Percentiles rank a stretch among this genome's conserved stretches.
These are phyloP conservation scores for Asarcornis scutulata DNA, from an alignment of 2,113 vertebrate genomes.

Conservation along the genomic window DNA sequence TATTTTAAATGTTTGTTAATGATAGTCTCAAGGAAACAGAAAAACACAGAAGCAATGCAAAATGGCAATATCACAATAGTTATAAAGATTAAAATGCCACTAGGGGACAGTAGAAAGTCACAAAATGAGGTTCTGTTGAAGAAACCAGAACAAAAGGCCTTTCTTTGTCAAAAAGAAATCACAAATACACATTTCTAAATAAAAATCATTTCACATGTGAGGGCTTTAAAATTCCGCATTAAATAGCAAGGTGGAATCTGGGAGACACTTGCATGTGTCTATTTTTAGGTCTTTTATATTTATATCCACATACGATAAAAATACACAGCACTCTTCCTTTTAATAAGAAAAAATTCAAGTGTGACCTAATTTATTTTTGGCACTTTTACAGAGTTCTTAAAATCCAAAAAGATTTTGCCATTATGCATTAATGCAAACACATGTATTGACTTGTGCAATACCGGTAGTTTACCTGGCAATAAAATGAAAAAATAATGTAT, in stretches of 20 bases:
- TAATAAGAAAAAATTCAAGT: constrained; percentile 68
- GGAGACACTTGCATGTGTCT: constrained; percentile 57
- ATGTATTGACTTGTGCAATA: constrained; percentile 13
- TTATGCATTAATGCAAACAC: background rate
- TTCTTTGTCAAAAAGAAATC: constrained; percentile 82
- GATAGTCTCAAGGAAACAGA: constrained; percentile 82
- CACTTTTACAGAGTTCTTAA: constrained; percentile 59
- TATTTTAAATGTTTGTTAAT: constrained; percentile 91
- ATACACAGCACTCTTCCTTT: constrained; percentile 45
- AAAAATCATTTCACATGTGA: constrained; percentile 62
- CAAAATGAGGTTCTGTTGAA: constrained; percentile 81
- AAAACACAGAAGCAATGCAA: constrained; percentile 68
- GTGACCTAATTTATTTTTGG: constrained; percentile 61
- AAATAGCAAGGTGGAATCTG: constrained; percentile 34
- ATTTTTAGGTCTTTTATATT: constrained; percentile 62
- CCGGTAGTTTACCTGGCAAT: background rate
- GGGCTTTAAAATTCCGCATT: constrained; percentile 57
- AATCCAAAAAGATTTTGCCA: background rate
- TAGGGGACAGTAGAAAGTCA: constrained; percentile 99
- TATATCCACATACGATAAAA: constrained; percentile 54
- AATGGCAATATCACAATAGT: constrained; percentile 72
- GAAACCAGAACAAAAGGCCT: constrained; percentile 96
- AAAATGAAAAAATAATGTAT: background rate
- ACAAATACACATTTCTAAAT: constrained; percentile 70
- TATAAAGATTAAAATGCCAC: constrained; percentile 84